These are phyloP conservation scores for Trididemnum clinides DNA, from an alignment of 23 tunicate species.

Conservation along the genomic window DNA sequence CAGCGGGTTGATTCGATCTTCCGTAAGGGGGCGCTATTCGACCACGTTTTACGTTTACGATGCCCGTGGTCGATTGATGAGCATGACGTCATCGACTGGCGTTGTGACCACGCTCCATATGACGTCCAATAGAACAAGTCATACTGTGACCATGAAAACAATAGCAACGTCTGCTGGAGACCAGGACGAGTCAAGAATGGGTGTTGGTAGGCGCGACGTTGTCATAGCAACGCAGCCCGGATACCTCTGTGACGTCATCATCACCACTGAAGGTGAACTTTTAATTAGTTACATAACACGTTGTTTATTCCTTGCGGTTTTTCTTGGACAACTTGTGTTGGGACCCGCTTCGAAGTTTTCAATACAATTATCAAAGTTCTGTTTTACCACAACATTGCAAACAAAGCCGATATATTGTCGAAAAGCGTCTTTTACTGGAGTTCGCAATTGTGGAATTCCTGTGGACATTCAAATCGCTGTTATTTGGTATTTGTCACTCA, in stretches of 20 bases:
- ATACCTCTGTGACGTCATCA: conserved; percentile 82
- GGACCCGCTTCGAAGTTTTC: no score
- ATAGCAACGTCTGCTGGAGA: conserved; percentile 59
- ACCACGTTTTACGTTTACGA: conserved; percentile 76
- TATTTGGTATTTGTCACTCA: no score
- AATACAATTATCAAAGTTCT: no score
- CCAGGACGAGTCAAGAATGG: conserved; percentile 21
- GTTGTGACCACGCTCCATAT: conserved; percentile 68
- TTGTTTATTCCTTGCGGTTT: no score
- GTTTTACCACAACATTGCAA: no score
- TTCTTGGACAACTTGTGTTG: no score
- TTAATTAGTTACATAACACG: no score
- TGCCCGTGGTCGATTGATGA: conserved; percentile 70
- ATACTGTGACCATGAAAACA: conserved; percentile 69
- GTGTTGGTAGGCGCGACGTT: conserved; percentile 82
- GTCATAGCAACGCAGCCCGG: conserved; percentile 90
- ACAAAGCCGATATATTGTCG: no score
- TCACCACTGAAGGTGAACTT: conserved; percentile 83
- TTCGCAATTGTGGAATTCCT: no score
- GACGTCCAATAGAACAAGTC: conserved; percentile 40
- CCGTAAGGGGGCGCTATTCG: conserved; percentile 58
- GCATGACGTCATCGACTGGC: conserved; percentile 80
- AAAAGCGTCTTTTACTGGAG: no score
- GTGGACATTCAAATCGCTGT: no score
- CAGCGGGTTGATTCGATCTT: conserved; percentile 51